Evolutionary conservation across 30 jellyfish, hydroid and myxozoan genomes (phyloP).

Genomic region (Turritopsis rubra): DNA sequence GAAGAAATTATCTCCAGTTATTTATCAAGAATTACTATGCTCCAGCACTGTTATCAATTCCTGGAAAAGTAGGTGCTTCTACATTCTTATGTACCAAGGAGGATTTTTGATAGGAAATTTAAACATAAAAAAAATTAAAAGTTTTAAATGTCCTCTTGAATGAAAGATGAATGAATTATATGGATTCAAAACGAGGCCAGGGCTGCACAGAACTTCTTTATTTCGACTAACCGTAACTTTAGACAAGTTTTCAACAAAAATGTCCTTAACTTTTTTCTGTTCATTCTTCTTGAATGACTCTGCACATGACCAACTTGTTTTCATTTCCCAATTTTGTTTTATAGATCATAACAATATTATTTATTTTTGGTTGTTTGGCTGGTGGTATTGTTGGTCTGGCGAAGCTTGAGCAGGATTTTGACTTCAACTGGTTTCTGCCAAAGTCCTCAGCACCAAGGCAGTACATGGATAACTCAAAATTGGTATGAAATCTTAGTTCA

Average conservation of each 20-base stretch:
- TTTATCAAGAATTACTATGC: conserved; percentile 50
- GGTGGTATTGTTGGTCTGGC: conserved; percentile 54
- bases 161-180: no score
- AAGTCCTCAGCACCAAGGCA: conserved; percentile 52
- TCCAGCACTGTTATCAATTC: conserved; percentile 33
- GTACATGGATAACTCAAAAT: not conserved
- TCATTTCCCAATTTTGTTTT: not conserved
- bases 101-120: no score
- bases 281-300: not conserved
- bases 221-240: no score
- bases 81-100: no score
- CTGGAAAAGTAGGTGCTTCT: conserved; percentile 47
- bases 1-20: conserved; percentile 38
- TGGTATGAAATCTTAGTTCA: no score
- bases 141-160: not conserved
- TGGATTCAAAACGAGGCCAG: no score
- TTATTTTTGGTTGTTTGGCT: conserved; percentile 53
- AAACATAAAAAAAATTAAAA: no score
- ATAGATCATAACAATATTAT: conserved; percentile 4
- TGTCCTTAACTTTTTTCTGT: not conserved
- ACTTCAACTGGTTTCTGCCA: conserved; percentile 69
- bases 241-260: no score
- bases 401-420: conserved; percentile 52
- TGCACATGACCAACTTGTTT: no score
- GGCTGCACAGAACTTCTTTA: no score